Base-by-base conservation (phyloP, 2,797 vertebrate species). In the Hippocampus kuda region DNA sequence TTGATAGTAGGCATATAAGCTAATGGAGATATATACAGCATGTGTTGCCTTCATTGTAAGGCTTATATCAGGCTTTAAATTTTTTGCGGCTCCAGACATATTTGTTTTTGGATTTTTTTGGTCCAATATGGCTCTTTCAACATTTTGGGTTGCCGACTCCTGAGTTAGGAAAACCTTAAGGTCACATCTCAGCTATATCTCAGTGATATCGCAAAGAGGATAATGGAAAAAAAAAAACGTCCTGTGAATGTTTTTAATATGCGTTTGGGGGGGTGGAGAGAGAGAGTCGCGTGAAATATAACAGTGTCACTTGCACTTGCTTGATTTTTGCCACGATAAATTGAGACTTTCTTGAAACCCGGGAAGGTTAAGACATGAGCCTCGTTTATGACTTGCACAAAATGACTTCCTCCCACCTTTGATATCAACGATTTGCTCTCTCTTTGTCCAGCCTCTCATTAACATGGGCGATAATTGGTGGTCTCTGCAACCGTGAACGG, bases 401-500 rank as follows among this genome's bases (percentile, higher is more conserved):
- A 30, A 7, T 18, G 27, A 53, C 13, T 30, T 27, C 34, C 5
- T 30, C 57, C 57, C 26, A 30, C 26, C 57, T 59, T 15, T 27
- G 16, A 24, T 48, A 27, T 27, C 20, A 65, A 60, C 57, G 8
- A 30, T 65, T 16, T 20, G 63, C 42, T 65, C 8, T 8, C 24
- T 48, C 24, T 65, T 60, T 60, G 27, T 60, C 9, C 12, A n/a
- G 54, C 71, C 67, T 27, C 16, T 75, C 70, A 65, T 72, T 66
- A 67, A 68, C 70, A 18, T 46, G 70, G 5, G 16, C 51, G 16
- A 48, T 75, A 69, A 71, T 74, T 78, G 75, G 68, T 60, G 63
- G 69, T 66, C 68, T 53, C 66, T 63, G 63, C 42, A 27, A 20
- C 44, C 27, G 44, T 56, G 70, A 75, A 68, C 71, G 70, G 48